Evolutionary conservation across 35 echinoderm and acorn worm genomes (phyloP), one percentile per base, ranked within the genome.

Genomic region (Apostichopus parvimensis): DNA sequence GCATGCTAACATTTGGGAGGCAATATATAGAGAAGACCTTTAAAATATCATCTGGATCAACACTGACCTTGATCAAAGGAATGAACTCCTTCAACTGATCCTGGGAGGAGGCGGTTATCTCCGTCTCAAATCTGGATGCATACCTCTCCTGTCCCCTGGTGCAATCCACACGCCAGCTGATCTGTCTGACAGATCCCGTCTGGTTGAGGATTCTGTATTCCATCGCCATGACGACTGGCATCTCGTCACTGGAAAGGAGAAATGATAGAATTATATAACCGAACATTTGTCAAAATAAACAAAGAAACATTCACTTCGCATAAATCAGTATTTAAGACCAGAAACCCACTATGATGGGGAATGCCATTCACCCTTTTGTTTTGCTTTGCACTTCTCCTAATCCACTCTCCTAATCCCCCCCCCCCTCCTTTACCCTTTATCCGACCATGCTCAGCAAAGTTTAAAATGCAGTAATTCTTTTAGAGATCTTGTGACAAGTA

Each of bases 181-280:
- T 93, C 26, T 55, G 92, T 13, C 92, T 62, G 4, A 34, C 54
- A 28, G 56, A 17, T 53, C 73, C 83, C 0, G 92, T 87, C 4
- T 86, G 72, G 57, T 93, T 93, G 55, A 93, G 53, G 10, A 93
- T 87, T 66, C 87, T 57, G 87, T 86, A 93, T 73, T 93, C 92
- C 66, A 93, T 87, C 54, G 83, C 54, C 89, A 91, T 91, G 6
- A 91, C 77, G 6, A 91, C 73, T 53, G 71, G 89, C 86, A 88
- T 88, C 57, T 88, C 86, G 8, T 88, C 86, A 14, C 71, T 75
- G 71, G 71, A 4, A 0, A 22, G 20, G 15, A n/a, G 18, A 73
- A 75, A 75, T 68, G 64, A 68, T 68, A 68, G 64, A 14, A 8
- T 68, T 18, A 68, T 11, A 11, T 68, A 18, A 14, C 18, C 0